A percentile compares a stretch with the other conserved stretches of the same genome.
These are phyloP conservation scores for Gymnocheta viridis DNA, from an alignment of 2,888 invertebrate genomes.

Conservation along the genomic window DNA sequence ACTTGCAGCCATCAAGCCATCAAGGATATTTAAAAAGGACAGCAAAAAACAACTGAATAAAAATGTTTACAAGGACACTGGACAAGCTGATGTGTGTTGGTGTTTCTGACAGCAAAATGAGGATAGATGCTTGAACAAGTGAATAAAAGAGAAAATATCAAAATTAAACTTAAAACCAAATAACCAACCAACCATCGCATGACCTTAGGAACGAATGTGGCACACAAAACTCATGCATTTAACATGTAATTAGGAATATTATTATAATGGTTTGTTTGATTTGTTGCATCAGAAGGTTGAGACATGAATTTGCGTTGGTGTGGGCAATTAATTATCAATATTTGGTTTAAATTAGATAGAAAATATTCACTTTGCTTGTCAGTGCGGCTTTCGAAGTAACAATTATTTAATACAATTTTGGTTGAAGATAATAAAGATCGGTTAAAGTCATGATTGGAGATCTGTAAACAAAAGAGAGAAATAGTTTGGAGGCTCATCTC, in stretches of 20 bases:
- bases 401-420: too few species aligned
- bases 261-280: conserved; percentile 13
- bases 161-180: conserved; percentile 48
- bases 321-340: neutral
- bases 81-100: conserved; percentile 56
- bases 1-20: conserved; percentile 26
- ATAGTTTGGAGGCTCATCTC: too few species aligned
- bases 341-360: too few species aligned
- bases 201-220: conserved; percentile 45
- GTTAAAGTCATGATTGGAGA: too few species aligned
- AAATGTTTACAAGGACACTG: conserved; percentile 55
- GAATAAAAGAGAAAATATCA: conserved; percentile 26
- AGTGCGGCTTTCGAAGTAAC: too few species aligned
- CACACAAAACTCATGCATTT: conserved; percentile 32
- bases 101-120: conserved; percentile 57
- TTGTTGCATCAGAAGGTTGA: neutral
- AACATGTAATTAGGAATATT: conserved; percentile 59
- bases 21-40: conserved; percentile 45
- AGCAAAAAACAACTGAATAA: neutral
- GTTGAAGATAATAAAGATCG: too few species aligned
- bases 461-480: too few species aligned
- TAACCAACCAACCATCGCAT: conserved; percentile 37
- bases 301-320: neutral
- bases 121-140: neutral
- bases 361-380: too few species aligned